Conservation (phyloP, 2,113 vertebrate species). For the Podarcis muralis region DNA sequence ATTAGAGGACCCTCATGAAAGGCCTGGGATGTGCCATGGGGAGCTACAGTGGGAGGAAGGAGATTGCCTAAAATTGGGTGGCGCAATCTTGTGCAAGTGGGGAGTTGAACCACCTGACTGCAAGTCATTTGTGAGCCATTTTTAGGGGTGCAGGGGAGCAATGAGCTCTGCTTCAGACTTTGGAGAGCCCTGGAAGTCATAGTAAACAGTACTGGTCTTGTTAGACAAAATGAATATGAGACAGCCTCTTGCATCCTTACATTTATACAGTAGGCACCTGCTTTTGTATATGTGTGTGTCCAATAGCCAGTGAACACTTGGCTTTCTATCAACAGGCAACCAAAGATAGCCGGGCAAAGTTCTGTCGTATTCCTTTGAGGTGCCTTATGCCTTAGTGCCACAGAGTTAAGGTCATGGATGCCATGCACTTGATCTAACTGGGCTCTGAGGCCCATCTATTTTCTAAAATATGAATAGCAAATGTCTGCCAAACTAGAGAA, state of each 20-base stretch:
- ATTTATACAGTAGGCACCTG: background rate
- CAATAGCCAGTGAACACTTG: background rate
- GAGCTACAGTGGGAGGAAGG: no score
- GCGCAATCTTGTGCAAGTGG: no score
- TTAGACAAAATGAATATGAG: no score
- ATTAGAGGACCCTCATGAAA: no score
- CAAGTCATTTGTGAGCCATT: no score
- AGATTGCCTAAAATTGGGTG: no score
- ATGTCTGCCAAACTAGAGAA: background rate
- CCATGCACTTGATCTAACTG: background rate
- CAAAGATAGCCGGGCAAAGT: background rate
- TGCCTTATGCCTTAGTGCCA: background rate
- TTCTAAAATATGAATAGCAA: background rate
- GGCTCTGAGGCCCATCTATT: slow-evolving; percentile 14
- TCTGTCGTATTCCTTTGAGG: background rate
- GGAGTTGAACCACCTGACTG: no score
- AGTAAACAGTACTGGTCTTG: no score
- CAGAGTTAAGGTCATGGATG: background rate
- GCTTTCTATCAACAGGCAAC: background rate
- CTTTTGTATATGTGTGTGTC: background rate
- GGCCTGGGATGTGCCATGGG: no score
- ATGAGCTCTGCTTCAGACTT: no score
- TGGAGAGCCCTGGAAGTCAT: no score
- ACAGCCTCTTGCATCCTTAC: background rate
- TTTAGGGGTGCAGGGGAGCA: no score